Conservation (phyloP, 2,113 vertebrate species). For the Epinephelus lanceolatus region DNA sequence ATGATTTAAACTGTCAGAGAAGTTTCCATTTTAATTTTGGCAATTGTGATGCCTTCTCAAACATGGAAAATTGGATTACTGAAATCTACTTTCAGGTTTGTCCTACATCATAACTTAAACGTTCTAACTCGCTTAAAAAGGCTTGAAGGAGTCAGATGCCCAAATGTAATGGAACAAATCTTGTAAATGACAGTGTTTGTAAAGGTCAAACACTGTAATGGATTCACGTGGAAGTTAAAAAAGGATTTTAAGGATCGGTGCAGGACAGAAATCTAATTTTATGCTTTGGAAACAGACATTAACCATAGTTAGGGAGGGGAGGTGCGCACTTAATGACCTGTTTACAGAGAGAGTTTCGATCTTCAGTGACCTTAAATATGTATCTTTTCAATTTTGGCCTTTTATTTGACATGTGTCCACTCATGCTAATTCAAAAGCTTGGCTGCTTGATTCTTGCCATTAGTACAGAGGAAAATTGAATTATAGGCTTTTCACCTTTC, state of each 20-base stretch:
- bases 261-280: slow-evolving; percentile 14
- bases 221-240: slow-evolving; percentile 7
- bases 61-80: slow-evolving; percentile 3
- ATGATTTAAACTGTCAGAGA: not conserved
- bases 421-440: slow-evolving; percentile 25
- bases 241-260: not conserved
- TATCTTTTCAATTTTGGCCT: slow-evolving; percentile 29
- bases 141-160: not conserved
- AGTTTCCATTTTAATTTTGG: not conserved
- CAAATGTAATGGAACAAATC: slow-evolving; percentile 23
- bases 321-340: not conserved
- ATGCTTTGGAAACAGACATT: slow-evolving; percentile 25
- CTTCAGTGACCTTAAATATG: slow-evolving; percentile 11
- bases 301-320: not conserved
- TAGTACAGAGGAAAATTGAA: slow-evolving; percentile 18
- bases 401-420: slow-evolving; percentile 22
- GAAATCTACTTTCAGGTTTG: slow-evolving; percentile 7
- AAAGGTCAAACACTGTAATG: slow-evolving; percentile 32
- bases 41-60: slow-evolving; percentile 1
- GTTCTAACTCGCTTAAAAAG: not conserved
- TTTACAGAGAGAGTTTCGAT: not conserved
- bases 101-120: not conserved
- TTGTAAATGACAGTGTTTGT: slow-evolving; percentile 3
- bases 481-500: slow-evolving; percentile 29
- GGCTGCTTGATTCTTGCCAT: slow-evolving; percentile 8